Evolutionary conservation across 2,113 vertebrate genomes (phyloP).

Genomic region (Oxyura jamaicensis): DNA sequence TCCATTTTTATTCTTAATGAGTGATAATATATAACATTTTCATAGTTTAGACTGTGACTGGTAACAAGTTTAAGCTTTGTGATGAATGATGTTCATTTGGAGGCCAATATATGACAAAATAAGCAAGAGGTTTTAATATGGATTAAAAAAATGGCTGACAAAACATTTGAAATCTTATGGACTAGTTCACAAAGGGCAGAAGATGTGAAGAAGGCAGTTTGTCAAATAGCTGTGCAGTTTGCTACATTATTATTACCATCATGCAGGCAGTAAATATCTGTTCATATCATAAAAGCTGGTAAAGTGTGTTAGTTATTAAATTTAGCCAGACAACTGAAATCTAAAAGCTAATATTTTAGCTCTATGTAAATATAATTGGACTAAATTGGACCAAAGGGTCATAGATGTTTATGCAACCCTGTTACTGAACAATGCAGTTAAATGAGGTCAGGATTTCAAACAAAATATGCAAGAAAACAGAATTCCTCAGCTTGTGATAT

Average conservation of each 20-base stretch:
- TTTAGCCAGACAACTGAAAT: background rate
- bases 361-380: background rate
- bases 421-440: background rate
- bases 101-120: background rate
- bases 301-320: background rate
- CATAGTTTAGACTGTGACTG: background rate
- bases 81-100: background rate
- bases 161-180: background rate
- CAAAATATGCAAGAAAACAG: background rate
- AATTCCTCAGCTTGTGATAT: background rate
- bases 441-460: background rate
- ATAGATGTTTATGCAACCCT: background rate
- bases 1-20: background rate
- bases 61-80: background rate
- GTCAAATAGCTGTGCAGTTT: background rate
- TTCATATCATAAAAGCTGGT: background rate
- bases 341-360: background rate
- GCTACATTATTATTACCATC: background rate
- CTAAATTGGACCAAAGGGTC: background rate
- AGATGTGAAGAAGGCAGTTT: background rate
- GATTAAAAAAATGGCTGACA: background rate
- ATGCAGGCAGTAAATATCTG: background rate
- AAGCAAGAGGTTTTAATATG: background rate
- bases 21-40: background rate
- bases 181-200: background rate